Evolutionary conservation across 2,797 vertebrate genomes (phyloP), one percentile per base, ranked within the genome.

Genomic region (Etheostoma perlongum): DNA sequence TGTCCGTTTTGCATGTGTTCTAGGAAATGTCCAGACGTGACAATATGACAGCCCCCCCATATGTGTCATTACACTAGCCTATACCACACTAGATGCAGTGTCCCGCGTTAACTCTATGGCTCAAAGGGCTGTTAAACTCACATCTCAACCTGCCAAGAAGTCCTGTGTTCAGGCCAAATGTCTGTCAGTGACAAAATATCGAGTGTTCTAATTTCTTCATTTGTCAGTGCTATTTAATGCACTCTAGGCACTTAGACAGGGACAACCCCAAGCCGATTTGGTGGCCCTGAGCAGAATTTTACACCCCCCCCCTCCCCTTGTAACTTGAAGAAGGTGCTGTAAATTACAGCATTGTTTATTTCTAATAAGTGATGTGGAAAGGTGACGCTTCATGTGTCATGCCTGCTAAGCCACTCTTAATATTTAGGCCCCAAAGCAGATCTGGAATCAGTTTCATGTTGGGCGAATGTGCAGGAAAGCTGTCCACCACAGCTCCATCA

Each of bases 71-170:
- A 46, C 40, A 40, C 42, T 23, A 61, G 44, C 61, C 68, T 55
- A 3, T 40, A 46, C 42, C n/a, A 44, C 61, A 27, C 59, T 54
- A 68, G 18, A 64, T 54, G 44, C 62, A 14, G 55, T 65, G 63
- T 57, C 33, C 78, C 44, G 47, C 47, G 9, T 69, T 49, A 13
- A 80, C 55, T 27, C 57, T 54, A 47, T 21, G 72, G 65, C 68
- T 74, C 65, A 70, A 78, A 85, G 76, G 80, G 83, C 85, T 88
- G 86, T 54, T 75, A 64, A 81, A 72, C 67, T 44, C 44, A 27
- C 49, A 57, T 10, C 19, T 4, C 4, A 80, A 84, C 81, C 82
- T 87, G 86, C 83, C 82, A 90, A 87, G 83, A 83, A 87, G 53
- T 77, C 48, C 64, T 73, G 47, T 64, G 52, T 72, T 52, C 73